phyloP scores from a whole-genome alignment of 1,140 invertebrate genomes.

The Microplitis mediator region DNA sequence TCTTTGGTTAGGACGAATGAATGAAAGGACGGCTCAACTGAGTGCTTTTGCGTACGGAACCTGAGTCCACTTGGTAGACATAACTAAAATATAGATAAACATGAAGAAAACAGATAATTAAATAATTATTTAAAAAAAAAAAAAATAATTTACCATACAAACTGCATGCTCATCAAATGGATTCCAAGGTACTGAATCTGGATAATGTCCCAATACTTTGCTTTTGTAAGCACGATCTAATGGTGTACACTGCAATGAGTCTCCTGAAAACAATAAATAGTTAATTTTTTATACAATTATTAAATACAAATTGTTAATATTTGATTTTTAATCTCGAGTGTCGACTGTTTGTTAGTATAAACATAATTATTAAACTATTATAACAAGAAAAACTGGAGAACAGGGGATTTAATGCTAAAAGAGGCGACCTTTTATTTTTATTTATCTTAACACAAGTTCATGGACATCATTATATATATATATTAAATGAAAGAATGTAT shows the following conservation, averaged over 20 bases:
- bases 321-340: no score
- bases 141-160: constrained; percentile 76
- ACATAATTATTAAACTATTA: no score
- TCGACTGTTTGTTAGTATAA: no score
- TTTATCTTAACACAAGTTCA: not conserved
- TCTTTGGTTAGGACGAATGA: constrained; percentile 96
- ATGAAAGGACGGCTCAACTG: constrained; percentile 88
- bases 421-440: not conserved
- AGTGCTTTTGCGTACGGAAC: constrained; percentile 93
- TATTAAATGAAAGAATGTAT: not conserved
- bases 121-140: constrained; percentile 9
- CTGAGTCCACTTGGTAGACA: constrained; percentile 91
- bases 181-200: constrained; percentile 88
- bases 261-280: constrained; percentile 69
- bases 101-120: constrained; percentile 39
- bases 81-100: constrained; percentile 66
- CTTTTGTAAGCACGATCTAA: constrained; percentile 93
- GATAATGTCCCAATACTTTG: constrained; percentile 93
- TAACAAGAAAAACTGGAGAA: not conserved
- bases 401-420: not conserved
- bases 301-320: no score
- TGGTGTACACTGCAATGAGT: constrained; percentile 85
- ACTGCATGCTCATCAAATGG: constrained; percentile 94
- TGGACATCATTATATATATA: not conserved
- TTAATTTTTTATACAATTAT: not conserved